Base-by-base conservation (phyloP, 2,113 vertebrate species). In the Oostethus manadensis region DNA sequence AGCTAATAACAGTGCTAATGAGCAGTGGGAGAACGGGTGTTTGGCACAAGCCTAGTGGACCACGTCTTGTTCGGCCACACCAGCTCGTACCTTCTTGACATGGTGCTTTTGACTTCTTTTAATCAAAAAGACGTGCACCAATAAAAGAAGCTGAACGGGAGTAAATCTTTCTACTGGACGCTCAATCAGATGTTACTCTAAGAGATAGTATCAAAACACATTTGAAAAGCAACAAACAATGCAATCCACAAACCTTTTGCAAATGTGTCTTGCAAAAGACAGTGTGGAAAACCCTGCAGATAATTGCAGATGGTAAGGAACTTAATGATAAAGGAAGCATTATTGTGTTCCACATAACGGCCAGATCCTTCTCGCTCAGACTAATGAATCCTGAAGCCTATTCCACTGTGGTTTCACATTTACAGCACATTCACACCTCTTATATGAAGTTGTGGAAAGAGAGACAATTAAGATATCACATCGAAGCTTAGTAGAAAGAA, bases 381-480 rank as follows among this genome's bases (percentile, higher is more conserved):
- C 85, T 89, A 89, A 91, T 90, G 87, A 90, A 89, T 71, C 80
- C 83, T 84, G 88, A 88, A 91, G 86, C 56, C 83, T 73, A 85
- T 89, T 90, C 80, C 85, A 85, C 78, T 60, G 70, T 59, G 77
- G 70, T 75, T 80, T 76, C 66, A 80, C 81, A 84, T 66, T 81
- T 80, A 82, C 75, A 87, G 86, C 65, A 74, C 77, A 85, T 86
- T 85, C 77, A 71, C 80, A 46, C 69, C 70, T 72, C 64, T 60
- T 64, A 51, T 68, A 68, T 70, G 63, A 58, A 51, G 78, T 74
- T 71, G 64, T 71, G 62, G 66, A 77, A 63, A 84, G 88, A 86
- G 77, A 84, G 77, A 71, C 72, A 82, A 76, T 84, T 88, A 78
- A 79, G 22, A 26, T 26, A 51, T 16, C 49, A 14, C 22, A 87